These are phyloP conservation scores for Adrianichthys oophorus DNA, from an alignment of 2,797 vertebrate genomes.

Conservation along the genomic window DNA sequence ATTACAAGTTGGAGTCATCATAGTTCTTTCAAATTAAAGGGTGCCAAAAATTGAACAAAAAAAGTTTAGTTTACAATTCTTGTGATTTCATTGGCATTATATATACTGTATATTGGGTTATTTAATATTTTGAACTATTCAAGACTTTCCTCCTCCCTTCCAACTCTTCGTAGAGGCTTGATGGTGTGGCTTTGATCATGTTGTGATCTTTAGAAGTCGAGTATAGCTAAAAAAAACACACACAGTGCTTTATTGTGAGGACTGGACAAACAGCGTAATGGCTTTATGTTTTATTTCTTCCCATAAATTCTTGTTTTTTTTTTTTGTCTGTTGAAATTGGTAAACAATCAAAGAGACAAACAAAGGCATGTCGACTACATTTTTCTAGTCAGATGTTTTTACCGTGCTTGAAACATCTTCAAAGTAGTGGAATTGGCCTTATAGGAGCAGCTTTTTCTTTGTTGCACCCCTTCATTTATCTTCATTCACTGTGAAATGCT, in stretches of 20 bases:
- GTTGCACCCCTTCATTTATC: conserved; percentile 20
- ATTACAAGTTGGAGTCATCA: no score
- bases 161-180: background rate
- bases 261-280: conserved; percentile 68
- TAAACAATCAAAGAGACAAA: conserved; percentile 5
- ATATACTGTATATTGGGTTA: no score
- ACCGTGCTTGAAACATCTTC: conserved; percentile 13
- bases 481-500: conserved; percentile 11
- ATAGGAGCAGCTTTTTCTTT: conserved; percentile 13
- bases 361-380: background rate
- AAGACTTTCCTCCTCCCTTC: no score
- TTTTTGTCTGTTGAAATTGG: conserved; percentile 18
- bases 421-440: conserved; percentile 12
- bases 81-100: no score
- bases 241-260: conserved; percentile 62
- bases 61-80: no score
- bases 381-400: background rate
- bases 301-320: conserved; percentile 32
- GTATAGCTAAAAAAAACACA: conserved; percentile 48
- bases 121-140: no score
- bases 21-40: no score
- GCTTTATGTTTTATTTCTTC: conserved; percentile 48
- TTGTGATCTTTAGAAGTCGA: conserved; percentile 40
- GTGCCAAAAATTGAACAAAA: no score
- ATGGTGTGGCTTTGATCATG: conserved; percentile 41